Evolutionary conservation across 2,113 vertebrate species (phyloP).

Genomic region (Isichthys henryi): DNA sequence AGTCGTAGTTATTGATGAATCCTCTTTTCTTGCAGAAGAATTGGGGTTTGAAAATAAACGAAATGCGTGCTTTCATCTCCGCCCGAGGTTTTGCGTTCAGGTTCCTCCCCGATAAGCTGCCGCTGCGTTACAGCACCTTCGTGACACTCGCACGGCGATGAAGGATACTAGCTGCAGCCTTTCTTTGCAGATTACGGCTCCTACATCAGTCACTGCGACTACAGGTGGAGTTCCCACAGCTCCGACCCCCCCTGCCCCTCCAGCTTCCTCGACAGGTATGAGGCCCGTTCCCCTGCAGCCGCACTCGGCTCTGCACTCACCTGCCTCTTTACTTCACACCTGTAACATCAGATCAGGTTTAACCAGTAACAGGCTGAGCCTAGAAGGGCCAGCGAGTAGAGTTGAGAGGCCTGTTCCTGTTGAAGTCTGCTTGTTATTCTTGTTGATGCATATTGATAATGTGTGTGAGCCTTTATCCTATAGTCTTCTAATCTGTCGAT

Average conservation of each 20-base stretch:
- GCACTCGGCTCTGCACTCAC: neutral
- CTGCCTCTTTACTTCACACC: neutral
- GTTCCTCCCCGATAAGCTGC: neutral
- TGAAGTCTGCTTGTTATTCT: neutral
- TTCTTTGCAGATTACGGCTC: conserved; percentile 74
- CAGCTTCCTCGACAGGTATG: conserved; percentile 75
- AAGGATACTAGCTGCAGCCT: neutral
- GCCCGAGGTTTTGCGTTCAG: neutral
- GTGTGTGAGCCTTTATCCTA: neutral
- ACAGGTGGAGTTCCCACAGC: conserved; percentile 82
- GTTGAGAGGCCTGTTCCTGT: neutral
- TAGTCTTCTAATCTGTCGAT: neutral
- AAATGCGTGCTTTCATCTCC: conserved; percentile 8
- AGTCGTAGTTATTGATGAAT: neutral
- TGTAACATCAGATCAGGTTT: neutral
- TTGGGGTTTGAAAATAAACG: neutral
- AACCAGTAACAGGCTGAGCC: neutral
- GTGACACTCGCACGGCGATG: neutral
- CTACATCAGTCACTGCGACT: conserved; percentile 78
- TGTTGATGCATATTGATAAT: neutral
- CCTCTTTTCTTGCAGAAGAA: conserved; percentile 4
- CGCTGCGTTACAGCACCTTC: neutral
- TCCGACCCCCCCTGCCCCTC: conserved; percentile 76
- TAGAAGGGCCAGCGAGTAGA: neutral
- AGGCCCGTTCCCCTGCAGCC: neutral